Base-by-base conservation (phyloP, 2,888 invertebrate species). In the Ramazzottius varieornatus region DNA sequence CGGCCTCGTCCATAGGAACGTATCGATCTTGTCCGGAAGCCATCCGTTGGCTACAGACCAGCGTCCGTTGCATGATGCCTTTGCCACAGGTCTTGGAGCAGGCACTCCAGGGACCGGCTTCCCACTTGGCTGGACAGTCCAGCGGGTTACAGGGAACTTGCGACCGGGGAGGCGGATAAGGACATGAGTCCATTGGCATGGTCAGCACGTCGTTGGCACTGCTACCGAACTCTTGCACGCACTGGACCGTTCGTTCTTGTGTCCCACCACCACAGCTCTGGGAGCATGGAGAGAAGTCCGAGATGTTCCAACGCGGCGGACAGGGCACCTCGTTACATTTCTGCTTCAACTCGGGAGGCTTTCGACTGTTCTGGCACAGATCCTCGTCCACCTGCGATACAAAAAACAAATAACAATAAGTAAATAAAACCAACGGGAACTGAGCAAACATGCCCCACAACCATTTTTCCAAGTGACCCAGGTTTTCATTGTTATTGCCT, bases 311-410 rank as follows among this genome's bases (percentile, higher is more conserved):
- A 66, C 75, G 82, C 0, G 93, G 92, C 1, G 92, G 92, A 73
- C 96, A 96, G 0, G 93, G 88, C 68, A 88, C 85, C 72, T 92
- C 92, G 74, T 96, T 96, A 78, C 92, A 92, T 0, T 88, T 86
- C 71, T 87, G 80, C 34, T 88, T 86, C 67, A 89, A 80, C 64
- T 87, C 86, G 74, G 91, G 89, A 0, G 92, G 92, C 73, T 88
- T 86, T 0, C 86, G 84, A 70, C 87, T 84, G 0, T 86, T 84
- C 34, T 87, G 84, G 72, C 93, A 93, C 74, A 89, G 81, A 73
- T 86, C 86, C 0, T 88, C 88, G 2, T 86, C 87, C 0, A 90
- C 88, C n/a, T n/a, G n/a, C n/a, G n/a, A n/a, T n/a, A n/a, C n/a
- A n/a, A n/a, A n/a, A n/a, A n/a, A n/a, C n/a, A n/a, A n/a, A n/a